Percentiles rank a stretch among this genome's conserved stretches.
These are phyloP conservation scores for Lithodes maja DNA, from an alignment of 2,888 invertebrate species.

Conservation along the genomic window DNA sequence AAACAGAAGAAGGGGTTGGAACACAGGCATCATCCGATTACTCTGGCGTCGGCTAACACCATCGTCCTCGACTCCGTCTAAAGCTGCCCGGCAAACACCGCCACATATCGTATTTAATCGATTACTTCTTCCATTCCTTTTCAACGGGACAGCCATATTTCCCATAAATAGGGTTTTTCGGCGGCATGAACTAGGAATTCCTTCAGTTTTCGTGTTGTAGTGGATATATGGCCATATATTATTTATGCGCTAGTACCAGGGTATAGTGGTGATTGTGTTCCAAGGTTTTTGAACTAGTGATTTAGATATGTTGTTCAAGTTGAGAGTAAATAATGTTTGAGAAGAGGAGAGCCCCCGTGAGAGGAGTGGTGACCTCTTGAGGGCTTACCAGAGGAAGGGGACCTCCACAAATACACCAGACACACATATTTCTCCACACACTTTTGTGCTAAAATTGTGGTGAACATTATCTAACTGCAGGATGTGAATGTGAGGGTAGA, in stretches of 20 bases:
- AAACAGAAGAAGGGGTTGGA: not conserved
- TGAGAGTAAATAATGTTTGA: not conserved
- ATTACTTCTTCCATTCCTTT: conserved; percentile 33
- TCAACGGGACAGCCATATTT: not conserved
- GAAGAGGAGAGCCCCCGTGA: not conserved
- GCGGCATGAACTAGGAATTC: no score
- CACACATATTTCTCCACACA: no score
- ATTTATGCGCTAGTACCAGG: no score
- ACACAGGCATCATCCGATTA: conserved; percentile 59
- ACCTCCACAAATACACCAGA: conserved; percentile 8
- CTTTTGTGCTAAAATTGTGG: no score
- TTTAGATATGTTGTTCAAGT: no score
- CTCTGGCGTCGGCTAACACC: conserved; percentile 50
- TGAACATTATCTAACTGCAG: no score
- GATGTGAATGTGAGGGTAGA: no score
- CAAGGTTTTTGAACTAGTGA: no score
- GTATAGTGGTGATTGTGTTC: no score
- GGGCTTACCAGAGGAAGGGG: conserved; percentile 3
- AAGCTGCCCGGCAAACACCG: conserved; percentile 49
- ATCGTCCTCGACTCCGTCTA: conserved; percentile 54
- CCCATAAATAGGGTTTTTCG: not conserved
- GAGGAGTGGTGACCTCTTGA: conserved; percentile 20
- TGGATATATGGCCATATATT: no score
- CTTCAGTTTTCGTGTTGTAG: no score
- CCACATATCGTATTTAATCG: conserved; percentile 57